Base-by-base conservation (phyloP, 2,888 invertebrate species). In the Ectemnius lituratus region DNA sequence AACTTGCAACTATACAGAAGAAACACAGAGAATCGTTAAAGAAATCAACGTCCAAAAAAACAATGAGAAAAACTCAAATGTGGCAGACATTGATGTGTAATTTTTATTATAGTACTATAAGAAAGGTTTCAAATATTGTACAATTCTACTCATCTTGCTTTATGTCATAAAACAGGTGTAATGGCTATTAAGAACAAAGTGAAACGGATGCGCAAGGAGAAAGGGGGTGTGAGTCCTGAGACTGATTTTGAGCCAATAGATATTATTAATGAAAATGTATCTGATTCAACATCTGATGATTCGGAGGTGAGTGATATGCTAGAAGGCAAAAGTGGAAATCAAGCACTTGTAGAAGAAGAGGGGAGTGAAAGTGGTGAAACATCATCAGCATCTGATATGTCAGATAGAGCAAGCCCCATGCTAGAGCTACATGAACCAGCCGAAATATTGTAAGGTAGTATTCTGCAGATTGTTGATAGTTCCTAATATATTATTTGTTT, bases 151-250 rank as follows among this genome's bases (percentile, higher is more conserved):
- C 8, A 16, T 0, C 8, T 8, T 28, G 37, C 23, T 70, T 63
- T 64, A 16, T n/a, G 52, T 76, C 27, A 37, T 57, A 23, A 46
- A 73, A 23, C 60, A 88, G 88, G 87, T 75, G 85, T 86, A 14
- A 82, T 88, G 80, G 82, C 85, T 13, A 78, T 88, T 68, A 88
- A 88, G 59, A 88, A 84, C 63, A 88, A 87, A 68, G 75, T 86
- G 16, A 83, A 80, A 52, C 83, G 78, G 59, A 81, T 86, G 57
- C 81, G 84, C 8, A 77, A 84, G 73, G 73, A 75, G 16, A 87
- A 85, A 52, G 52, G 5, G 16, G 16, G 14, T 52, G 52, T 14
- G 52, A 52, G 37, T 37, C 8, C 37, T 37, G 67, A 67, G n/a
- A 73, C 73, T 4, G 47, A 69, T 14, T 57, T 18, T n/a, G 65